These are phyloP conservation scores for Callaeas wilsoni DNA, from an alignment of 2,113 vertebrate genomes.

Conservation along the genomic window DNA sequence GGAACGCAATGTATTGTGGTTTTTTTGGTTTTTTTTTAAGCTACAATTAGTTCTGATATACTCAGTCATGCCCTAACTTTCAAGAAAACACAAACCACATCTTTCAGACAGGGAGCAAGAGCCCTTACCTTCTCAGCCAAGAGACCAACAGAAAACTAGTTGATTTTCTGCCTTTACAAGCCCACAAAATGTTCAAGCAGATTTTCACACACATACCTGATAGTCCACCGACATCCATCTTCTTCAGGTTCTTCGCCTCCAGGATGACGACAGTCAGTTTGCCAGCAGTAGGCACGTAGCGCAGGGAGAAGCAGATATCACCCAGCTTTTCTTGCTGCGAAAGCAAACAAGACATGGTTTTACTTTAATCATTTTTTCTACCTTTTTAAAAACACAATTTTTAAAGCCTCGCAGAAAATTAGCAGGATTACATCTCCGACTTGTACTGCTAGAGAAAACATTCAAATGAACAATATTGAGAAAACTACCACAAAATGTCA, in stretches of 20 bases:
- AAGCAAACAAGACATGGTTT: constrained; percentile 35
- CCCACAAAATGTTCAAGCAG: not conserved
- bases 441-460: not conserved
- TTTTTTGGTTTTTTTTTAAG: not conserved
- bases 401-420: not conserved
- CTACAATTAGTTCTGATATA: not conserved
- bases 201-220: constrained; percentile 80
- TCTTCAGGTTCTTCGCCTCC: constrained; percentile 98
- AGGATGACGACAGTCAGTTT: constrained; percentile 96
- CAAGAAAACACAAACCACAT: not conserved
- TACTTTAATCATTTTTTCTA: not conserved
- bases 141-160: not conserved
- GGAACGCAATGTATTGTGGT: not conserved
- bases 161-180: not conserved
- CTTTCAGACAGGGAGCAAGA: not conserved
- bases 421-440: not conserved
- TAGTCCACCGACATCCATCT: constrained; percentile 97
- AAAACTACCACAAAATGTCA: not conserved
- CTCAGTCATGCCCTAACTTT: not conserved
- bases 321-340: constrained; percentile 97
- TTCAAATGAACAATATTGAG: not conserved
- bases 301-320: constrained; percentile 98
- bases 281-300: constrained; percentile 96
- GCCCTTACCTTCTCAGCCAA: not conserved
- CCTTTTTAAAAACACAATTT: not conserved